phyloP scores from a whole-genome alignment of 1,140 invertebrate genomes.

The Lasioglossum baleicum region DNA sequence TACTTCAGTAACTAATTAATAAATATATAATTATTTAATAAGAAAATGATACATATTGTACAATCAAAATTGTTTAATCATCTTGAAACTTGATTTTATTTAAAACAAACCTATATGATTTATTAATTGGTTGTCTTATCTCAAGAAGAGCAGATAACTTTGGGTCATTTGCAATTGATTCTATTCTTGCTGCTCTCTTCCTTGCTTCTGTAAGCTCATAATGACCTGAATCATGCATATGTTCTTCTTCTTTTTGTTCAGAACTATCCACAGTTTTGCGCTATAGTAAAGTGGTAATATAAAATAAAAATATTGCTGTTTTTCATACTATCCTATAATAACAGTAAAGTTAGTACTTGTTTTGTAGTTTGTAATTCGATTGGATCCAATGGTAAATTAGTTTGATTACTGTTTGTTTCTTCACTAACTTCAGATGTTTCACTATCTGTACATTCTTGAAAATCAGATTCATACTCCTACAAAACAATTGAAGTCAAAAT shows the following conservation, averaged over 20 bases:
- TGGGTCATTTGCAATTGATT: constrained; percentile 69
- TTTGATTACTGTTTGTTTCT: constrained; percentile 62
- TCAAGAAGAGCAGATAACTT: constrained; percentile 60
- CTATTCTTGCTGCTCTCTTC: constrained; percentile 73
- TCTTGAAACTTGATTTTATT: constrained; percentile 61
- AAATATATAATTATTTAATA: constrained; percentile 21
- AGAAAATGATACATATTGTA: constrained; percentile 18
- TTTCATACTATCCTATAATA: neutral
- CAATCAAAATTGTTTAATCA: constrained; percentile 49
- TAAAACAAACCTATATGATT: constrained; percentile 68
- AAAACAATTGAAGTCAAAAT: neutral
- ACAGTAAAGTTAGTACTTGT: constrained; percentile 58
- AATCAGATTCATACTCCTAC: constrained; percentile 82
- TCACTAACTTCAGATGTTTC: constrained; percentile 73
- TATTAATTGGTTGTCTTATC: constrained; percentile 62
- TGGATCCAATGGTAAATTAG: constrained; percentile 62
- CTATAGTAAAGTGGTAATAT: constrained; percentile 45
- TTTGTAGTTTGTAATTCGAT: constrained; percentile 69
- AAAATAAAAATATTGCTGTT: constrained; percentile 17
- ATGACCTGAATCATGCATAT: constrained; percentile 85
- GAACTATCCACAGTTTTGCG: constrained; percentile 58
- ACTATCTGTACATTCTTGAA: constrained; percentile 78
- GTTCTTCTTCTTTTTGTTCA: constrained; percentile 81
- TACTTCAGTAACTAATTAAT: constrained; percentile 2
- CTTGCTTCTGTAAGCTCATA: constrained; percentile 82